Percentiles rank a stretch among this genome's conserved stretches.
phyloP scores from a whole-genome alignment of 2,113 vertebrate genomes.

The Noctilio leporinus region DNA sequence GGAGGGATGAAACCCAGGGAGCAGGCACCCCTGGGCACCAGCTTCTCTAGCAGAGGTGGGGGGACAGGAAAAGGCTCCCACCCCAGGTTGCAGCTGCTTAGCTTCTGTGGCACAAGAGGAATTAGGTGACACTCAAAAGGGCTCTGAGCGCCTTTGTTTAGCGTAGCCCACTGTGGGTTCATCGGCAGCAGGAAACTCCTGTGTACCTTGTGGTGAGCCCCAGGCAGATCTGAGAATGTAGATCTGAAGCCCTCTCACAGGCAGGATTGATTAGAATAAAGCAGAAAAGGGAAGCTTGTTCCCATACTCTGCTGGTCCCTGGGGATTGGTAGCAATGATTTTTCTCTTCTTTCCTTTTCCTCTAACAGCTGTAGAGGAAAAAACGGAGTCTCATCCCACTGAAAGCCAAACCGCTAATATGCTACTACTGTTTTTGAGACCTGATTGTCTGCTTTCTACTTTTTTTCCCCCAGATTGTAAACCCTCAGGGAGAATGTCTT shows the following conservation, averaged over 20 bases:
- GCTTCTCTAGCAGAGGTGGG: too few relatives aligned
- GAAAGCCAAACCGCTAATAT: background rate
- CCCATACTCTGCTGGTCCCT: background rate
- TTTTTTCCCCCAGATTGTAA: background rate
- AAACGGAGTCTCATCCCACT: background rate
- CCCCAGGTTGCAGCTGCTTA: background rate
- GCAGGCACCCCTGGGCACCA: background rate
- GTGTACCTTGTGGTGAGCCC: background rate
- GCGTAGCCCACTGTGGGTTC: background rate
- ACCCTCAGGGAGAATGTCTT: background rate
- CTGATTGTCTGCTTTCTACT: background rate
- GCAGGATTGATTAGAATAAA: background rate
- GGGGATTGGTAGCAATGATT: background rate
- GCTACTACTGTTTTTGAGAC: background rate
- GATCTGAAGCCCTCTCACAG: background rate
- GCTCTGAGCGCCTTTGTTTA: background rate
- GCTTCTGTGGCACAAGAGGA: background rate
- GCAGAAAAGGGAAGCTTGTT: background rate
- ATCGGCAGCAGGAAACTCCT: background rate
- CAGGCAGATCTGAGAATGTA: accelerated
- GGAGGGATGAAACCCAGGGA: background rate
- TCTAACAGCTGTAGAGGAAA: background rate
- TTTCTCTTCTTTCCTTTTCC: background rate
- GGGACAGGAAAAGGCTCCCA: too few relatives aligned
- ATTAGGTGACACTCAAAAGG: background rate